Evolutionary conservation across 1,140 invertebrate species (phyloP).

Genomic region (Drosophila melanica): DNA sequence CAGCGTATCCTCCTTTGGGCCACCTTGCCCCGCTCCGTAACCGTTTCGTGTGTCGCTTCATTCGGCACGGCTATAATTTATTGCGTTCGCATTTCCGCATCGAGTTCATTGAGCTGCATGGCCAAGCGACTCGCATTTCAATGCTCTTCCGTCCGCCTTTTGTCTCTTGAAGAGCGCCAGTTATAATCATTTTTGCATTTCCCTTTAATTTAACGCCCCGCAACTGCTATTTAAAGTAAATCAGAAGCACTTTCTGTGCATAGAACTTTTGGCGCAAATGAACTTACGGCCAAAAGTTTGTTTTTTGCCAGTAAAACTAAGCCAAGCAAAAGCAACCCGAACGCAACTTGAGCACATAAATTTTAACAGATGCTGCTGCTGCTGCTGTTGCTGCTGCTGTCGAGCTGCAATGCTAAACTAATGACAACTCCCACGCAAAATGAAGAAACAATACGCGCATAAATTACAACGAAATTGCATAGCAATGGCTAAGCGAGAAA

Average conservation of each 20-base stretch:
- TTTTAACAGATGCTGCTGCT: slow-evolving; percentile 63
- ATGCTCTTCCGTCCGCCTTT: slow-evolving; percentile 19
- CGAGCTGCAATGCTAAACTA: slow-evolving; percentile 54
- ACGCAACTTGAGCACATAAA: slow-evolving; percentile 51
- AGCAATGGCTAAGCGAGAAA: slow-evolving; percentile 68
- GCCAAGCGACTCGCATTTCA: slow-evolving; percentile 46
- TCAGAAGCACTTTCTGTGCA: slow-evolving; percentile 13
- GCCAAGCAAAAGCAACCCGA: slow-evolving; percentile 22
- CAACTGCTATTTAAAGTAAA: slow-evolving; percentile 37
- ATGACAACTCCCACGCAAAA: slow-evolving; percentile 66
- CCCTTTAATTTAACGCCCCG: slow-evolving; percentile 14
- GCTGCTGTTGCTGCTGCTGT: slow-evolving; percentile 57
- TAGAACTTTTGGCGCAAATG: slow-evolving; percentile 12
- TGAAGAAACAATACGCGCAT: slow-evolving; percentile 79
- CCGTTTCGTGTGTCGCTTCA: slow-evolving; percentile 38
- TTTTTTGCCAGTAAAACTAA: slow-evolving; percentile 33
- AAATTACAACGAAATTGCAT: slow-evolving; percentile 74
- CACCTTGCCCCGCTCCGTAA: slow-evolving; percentile 6
- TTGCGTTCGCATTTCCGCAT: slow-evolving; percentile 70
- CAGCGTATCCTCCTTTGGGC: slow-evolving; percentile 15
- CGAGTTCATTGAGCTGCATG: slow-evolving; percentile 64
- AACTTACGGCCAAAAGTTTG: slow-evolving; percentile 50
- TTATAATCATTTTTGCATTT: slow-evolving; percentile 34
- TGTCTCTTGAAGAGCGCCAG: slow-evolving; percentile 51
- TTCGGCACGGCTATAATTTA: slow-evolving; percentile 67